Percentiles rank a stretch among this genome's conserved stretches.
These are phyloP conservation scores for Tanypteryx hageni DNA, from an alignment of 2,888 invertebrate species.

Conservation along the genomic window DNA sequence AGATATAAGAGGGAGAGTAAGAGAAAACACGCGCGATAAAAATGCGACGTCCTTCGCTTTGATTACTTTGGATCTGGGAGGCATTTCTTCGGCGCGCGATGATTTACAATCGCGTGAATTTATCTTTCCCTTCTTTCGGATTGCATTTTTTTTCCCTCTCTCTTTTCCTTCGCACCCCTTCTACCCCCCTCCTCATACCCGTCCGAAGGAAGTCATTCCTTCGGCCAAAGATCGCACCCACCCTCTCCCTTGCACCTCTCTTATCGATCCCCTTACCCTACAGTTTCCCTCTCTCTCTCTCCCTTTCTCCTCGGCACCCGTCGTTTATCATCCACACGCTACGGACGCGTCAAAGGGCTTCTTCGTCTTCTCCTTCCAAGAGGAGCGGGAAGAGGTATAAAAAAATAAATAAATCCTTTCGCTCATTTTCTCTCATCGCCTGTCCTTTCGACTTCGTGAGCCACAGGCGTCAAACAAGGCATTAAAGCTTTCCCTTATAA, in stretches of 20 bases:
- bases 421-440: not conserved
- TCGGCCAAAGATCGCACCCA: not conserved
- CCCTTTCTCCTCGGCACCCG: not conserved
- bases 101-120: too few relatives aligned
- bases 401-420: not conserved
- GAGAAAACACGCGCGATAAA: too few relatives aligned
- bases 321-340: constrained; percentile 21
- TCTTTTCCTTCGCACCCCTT: not conserved
- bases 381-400: not conserved
- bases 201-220: not conserved
- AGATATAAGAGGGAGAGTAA: too few relatives aligned
- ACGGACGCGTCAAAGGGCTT: constrained; percentile 3
- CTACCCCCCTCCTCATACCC: not conserved
- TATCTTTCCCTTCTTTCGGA: too few relatives aligned
- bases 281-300: not conserved
- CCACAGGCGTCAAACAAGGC: not conserved
- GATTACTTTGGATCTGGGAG: too few relatives aligned
- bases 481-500: not conserved
- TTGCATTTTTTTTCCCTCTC: not conserved
- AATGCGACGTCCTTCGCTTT: too few relatives aligned
- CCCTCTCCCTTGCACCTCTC: not conserved
- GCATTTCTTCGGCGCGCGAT: too few relatives aligned
- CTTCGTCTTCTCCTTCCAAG: not conserved
- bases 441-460: not conserved
- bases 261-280: not conserved